A percentile compares a stretch with the other conserved stretches of the same genome.
These are phyloP conservation scores for Cygnus atratus DNA, from an alignment of 2,113 vertebrate species.

Conservation along the genomic window DNA sequence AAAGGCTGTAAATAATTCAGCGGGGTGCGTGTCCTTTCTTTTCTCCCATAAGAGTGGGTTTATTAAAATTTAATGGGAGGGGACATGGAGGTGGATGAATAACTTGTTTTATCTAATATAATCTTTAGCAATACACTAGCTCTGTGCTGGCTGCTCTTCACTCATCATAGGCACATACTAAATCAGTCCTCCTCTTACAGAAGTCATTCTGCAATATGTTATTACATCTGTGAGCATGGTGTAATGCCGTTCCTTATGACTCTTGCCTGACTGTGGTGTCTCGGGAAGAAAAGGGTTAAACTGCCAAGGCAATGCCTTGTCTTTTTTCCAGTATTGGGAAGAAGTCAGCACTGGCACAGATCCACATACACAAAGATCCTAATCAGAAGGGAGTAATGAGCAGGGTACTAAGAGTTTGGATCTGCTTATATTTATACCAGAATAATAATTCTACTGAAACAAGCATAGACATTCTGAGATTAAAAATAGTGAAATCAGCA, in stretches of 20 bases:
- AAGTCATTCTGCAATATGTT: not conserved
- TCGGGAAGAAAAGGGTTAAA: not conserved
- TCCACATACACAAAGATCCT: not conserved
- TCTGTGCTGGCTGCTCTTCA: not conserved
- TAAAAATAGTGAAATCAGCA: not conserved
- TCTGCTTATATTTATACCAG: not conserved
- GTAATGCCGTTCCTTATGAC: not conserved
- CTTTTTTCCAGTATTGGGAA: not conserved
- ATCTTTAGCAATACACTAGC: not conserved
- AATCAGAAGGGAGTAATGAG: not conserved
- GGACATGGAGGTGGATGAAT: constrained; percentile 15
- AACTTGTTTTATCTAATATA: constrained; percentile 36
- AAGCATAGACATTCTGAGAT: not conserved
- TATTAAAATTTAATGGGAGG: constrained; percentile 77
- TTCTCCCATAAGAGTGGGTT: constrained; percentile 62
- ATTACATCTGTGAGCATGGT: not conserved
- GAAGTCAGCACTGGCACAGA: not conserved
- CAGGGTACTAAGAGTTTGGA: not conserved
- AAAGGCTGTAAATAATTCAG: constrained; percentile 78
- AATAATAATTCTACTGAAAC: not conserved
- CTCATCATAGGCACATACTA: not conserved
- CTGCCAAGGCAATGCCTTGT: not conserved
- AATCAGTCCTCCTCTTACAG: not conserved
- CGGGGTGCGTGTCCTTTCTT: constrained; percentile 58
- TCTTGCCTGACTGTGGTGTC: not conserved